phyloP scores from a whole-genome alignment of 92 coral and sea anemone species.

The Umimayanthus chanpuru region DNA sequence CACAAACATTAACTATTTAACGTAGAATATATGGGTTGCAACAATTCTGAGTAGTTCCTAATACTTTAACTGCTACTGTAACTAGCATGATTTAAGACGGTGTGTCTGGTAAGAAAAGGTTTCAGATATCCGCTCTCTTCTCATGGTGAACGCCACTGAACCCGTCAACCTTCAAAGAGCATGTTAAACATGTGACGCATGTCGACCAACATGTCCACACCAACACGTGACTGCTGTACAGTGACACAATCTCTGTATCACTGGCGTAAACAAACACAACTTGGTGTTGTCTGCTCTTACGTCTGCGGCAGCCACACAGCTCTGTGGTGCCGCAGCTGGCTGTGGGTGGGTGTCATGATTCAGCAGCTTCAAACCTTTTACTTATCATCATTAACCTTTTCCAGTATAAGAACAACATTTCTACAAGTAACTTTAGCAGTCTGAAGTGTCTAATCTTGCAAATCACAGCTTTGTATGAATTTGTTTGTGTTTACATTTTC shows the following conservation, averaged over 20 bases:
- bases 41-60: too few species aligned
- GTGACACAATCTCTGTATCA: slow-evolving; percentile 24
- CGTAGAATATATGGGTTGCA: too few species aligned
- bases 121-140: slow-evolving; percentile 49
- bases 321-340: slow-evolving; percentile 12
- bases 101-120: slow-evolving; percentile 16
- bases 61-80: too few species aligned
- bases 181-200: background rate
- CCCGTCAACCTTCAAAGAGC: slow-evolving; percentile 13
- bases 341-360: slow-evolving; percentile 5
- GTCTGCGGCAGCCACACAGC: slow-evolving; percentile 21
- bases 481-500: too few species aligned
- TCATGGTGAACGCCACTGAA: slow-evolving; percentile 27
- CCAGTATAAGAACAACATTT: background rate
- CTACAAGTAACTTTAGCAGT: too few species aligned
- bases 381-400: slow-evolving; percentile 45
- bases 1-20: too few species aligned
- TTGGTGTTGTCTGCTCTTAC: slow-evolving; percentile 26
- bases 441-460: too few species aligned
- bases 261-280: slow-evolving; percentile 28
- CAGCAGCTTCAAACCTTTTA: slow-evolving; percentile 43
- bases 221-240: slow-evolving; percentile 32
- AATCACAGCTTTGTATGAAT: too few species aligned
- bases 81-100: too few species aligned
- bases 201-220: slow-evolving; percentile 23